These are phyloP conservation scores for Furcifer pardalis DNA, from an alignment of 2,797 vertebrate species.

Conservation along the genomic window DNA sequence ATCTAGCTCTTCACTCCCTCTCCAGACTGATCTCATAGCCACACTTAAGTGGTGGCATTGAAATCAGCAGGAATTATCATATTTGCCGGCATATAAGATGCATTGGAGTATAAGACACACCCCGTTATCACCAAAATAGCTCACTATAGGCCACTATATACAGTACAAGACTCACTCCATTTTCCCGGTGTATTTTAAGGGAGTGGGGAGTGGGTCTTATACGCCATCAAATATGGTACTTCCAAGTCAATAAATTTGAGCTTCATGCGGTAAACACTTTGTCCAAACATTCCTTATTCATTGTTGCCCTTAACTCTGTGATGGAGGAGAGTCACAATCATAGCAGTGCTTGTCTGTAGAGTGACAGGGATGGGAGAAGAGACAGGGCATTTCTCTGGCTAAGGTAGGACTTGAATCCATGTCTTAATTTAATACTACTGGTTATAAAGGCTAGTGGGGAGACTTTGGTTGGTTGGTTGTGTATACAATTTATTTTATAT, in stretches of 20 bases:
- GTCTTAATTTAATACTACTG: neutral
- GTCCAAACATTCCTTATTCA: neutral
- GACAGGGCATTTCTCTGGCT: neutral
- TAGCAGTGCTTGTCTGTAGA: neutral
- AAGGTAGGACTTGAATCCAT: neutral
- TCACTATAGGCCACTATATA: no score
- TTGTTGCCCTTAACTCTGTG: neutral
- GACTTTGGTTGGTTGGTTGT: neutral
- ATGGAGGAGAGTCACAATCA: no score
- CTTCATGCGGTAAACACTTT: neutral
- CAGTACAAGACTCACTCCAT: no score
- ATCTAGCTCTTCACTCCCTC: neutral
- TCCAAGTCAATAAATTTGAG: neutral
- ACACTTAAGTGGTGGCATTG: conserved; percentile 20
- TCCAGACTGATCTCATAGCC: conserved; percentile 5
- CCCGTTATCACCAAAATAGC: no score
- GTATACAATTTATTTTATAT: neutral
- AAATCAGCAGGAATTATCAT: conserved; percentile 13
- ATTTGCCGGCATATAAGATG: no score
- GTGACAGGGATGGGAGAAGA: no score
- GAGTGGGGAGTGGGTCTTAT: no score
- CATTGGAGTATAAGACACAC: no score
- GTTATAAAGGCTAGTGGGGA: neutral
- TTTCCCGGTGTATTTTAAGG: no score
- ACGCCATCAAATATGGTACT: no score